A percentile compares a stretch with the other conserved stretches of the same genome.
Evolutionary conservation across 92 coral and sea anemone species (phyloP).

Genomic region (Zoanthus sociatus): DNA sequence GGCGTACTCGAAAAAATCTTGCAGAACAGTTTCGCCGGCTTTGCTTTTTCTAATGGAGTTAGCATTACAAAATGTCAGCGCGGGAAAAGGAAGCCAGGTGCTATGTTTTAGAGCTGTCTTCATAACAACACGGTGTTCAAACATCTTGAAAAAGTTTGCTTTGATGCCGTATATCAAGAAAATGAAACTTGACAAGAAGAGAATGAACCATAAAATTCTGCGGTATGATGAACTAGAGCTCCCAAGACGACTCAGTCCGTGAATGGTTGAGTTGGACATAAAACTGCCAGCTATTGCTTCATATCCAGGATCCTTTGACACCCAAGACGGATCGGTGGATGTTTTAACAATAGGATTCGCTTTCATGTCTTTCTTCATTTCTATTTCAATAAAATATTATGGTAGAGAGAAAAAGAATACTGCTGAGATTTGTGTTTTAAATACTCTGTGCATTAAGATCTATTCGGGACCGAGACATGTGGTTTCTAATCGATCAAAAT

Average conservation of each 20-base stretch:
- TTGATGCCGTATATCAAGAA: conserved; percentile 27
- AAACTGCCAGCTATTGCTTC: conserved; percentile 12
- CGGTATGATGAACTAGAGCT: background rate
- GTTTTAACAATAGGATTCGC: background rate
- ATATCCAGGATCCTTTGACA: background rate
- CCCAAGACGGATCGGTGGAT: background rate
- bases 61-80: conserved; percentile 12
- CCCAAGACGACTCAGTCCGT: conserved; percentile 17
- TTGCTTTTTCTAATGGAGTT: conserved; percentile 26
- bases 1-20: background rate
- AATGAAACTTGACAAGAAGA: conserved; percentile 23
- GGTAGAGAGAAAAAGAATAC: background rate
- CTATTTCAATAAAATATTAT: background rate
- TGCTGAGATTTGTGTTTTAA: too few species aligned
- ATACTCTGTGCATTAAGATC: too few species aligned
- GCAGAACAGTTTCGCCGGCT: background rate
- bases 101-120: conserved; percentile 11
- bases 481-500: too few species aligned
- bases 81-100: conserved; percentile 21
- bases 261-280: conserved; percentile 20
- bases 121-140: background rate
- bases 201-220: background rate
- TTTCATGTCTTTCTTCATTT: background rate
- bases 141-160: conserved; percentile 7
- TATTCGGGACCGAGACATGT: too few species aligned